These are phyloP conservation scores for Microctonus brassicae DNA, from an alignment of 2,888 invertebrate species.

Conservation along the genomic window DNA sequence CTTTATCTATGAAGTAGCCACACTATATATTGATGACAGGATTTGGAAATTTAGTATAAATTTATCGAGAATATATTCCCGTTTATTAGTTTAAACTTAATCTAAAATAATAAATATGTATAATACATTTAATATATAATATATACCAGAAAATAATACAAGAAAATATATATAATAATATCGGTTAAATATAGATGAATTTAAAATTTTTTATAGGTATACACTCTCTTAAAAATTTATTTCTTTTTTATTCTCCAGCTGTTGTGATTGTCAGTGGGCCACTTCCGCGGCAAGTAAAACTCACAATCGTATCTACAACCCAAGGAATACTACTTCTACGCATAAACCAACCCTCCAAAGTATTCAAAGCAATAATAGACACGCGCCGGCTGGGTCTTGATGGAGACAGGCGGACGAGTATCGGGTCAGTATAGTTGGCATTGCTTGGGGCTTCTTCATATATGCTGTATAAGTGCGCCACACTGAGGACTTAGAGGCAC, in stretches of 20 bases:
- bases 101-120: background rate
- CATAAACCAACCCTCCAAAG: background rate
- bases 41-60: slow-evolving; percentile 25
- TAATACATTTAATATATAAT: background rate
- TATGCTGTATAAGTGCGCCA: slow-evolving; percentile 14
- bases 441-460: slow-evolving; percentile 17
- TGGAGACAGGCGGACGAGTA: slow-evolving; percentile 25
- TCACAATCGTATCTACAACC: slow-evolving; percentile 18
- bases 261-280: slow-evolving; percentile 30
- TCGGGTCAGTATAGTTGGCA: slow-evolving; percentile 53
- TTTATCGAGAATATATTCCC: slow-evolving; percentile 14
- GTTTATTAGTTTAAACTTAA: background rate
- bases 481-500: slow-evolving; percentile 7
- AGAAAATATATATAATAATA: no score
- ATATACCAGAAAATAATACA: no score
- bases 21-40: background rate
- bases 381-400: slow-evolving; percentile 49
- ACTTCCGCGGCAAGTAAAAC: slow-evolving; percentile 27
- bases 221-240: background rate
- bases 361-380: slow-evolving; percentile 47
- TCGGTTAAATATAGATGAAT: no score
- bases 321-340: slow-evolving; percentile 9
- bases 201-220: no score
- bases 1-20: slow-evolving; percentile 2
- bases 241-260: slow-evolving; percentile 31